Evolutionary conservation across 2,113 vertebrate genomes (phyloP).

Genomic region (Myodes glareolus): DNA sequence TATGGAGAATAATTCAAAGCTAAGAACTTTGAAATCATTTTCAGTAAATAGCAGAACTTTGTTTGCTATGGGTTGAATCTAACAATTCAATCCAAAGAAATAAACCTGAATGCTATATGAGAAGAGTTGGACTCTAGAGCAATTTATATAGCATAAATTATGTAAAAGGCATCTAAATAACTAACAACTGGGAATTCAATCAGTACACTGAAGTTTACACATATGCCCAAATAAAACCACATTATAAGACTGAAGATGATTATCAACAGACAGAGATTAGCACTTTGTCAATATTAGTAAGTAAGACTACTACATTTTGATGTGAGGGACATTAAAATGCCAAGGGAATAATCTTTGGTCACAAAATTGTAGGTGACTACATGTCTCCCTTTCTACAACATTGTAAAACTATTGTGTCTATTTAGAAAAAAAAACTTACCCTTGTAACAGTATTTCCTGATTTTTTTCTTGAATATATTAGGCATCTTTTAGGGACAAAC

Average conservation of each 20-base stretch:
- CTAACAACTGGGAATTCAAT: background rate
- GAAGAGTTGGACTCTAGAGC: background rate
- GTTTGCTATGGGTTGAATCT: background rate
- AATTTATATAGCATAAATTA: background rate
- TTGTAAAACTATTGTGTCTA: background rate
- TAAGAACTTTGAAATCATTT: conserved; percentile 14
- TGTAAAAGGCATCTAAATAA: background rate
- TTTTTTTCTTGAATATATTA: background rate
- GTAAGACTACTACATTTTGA: background rate
- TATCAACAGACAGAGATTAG: background rate
- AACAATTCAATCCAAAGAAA: background rate
- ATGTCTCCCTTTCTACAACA: background rate
- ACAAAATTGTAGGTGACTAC: background rate
- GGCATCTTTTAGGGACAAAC: background rate
- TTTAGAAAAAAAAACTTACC: background rate
- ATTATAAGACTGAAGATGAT: conserved; percentile 25
- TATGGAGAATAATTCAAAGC: background rate
- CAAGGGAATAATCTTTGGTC: background rate
- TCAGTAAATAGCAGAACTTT: background rate
- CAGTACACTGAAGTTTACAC: background rate
- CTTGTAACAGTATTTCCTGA: background rate
- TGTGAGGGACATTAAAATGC: background rate
- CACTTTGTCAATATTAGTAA: conserved; percentile 8
- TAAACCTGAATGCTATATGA: background rate
- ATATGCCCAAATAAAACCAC: background rate